Conservation (phyloP, 2,888 invertebrate genomes). For the Megalurothrips usitatus region DNA sequence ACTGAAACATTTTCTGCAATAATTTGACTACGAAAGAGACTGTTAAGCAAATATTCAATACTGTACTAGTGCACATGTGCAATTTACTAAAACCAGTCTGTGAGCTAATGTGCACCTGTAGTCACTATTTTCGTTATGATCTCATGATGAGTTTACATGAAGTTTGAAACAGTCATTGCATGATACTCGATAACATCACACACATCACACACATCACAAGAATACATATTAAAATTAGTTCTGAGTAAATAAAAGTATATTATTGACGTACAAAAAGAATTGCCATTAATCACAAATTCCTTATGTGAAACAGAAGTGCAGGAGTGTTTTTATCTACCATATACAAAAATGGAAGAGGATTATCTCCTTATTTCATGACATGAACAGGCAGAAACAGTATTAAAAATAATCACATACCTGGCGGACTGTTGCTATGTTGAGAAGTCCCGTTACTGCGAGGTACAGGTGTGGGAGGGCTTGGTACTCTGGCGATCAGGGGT, state of each 20-base stretch:
- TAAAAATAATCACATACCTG: slow-evolving; percentile 48
- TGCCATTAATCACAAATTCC: neutral
- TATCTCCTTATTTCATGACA: slow-evolving; percentile 32
- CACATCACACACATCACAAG: neutral
- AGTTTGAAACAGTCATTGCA: no score
- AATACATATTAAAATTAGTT: neutral
- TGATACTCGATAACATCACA: no score
- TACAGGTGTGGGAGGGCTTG: slow-evolving; percentile 56
- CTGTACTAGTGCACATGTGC: slow-evolving; percentile 11
- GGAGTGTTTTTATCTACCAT: neutral
- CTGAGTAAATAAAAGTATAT: neutral
- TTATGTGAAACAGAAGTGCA: neutral
- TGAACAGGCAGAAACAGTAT: slow-evolving; percentile 37
- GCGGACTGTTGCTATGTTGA: slow-evolving; percentile 52
- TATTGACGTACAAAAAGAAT: neutral
- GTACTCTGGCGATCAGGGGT: slow-evolving; percentile 65
- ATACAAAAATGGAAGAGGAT: neutral
- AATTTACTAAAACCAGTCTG: neutral
- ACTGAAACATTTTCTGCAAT: no score
- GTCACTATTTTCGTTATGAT: neutral
- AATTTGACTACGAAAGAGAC: neutral
- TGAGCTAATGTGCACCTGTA: slow-evolving; percentile 6
- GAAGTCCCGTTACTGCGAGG: slow-evolving; percentile 52
- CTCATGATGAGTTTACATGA: no score
- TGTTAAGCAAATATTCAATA: neutral